Evolutionary conservation across 2,113 vertebrate genomes (phyloP), one percentile per base, ranked within the genome.

Genomic region (Nesospiza acunhae): DNA sequence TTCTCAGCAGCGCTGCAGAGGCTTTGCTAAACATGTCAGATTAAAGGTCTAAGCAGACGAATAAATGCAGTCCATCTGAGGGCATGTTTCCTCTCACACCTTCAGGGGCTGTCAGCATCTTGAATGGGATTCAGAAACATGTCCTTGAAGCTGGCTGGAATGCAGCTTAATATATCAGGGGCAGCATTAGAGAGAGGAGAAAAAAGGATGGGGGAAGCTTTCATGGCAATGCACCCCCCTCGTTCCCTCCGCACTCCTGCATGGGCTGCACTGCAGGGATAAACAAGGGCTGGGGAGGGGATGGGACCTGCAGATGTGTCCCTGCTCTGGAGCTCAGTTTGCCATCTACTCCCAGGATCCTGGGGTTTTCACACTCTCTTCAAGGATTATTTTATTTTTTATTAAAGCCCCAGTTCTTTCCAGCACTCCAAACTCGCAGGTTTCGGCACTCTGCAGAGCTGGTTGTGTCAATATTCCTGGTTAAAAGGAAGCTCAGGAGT

Each of bases 21-120:
- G 22, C 81, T 96, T 95, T 78, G 33, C 94, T 93, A 96, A 97
- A 96, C 96, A 96, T 93, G 96, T 96, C 96, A 96, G 89, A 95
- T 94, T 95, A 93, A 97, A 96, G 66, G 64, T 91, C 89, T 47
- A 55, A 81, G 76, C 87, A 92, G 91, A 84, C 41, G 35, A 72
- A 80, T 96, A 60, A 86, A 84, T 94, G 94, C 94, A 96, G 96
- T 92, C 92, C 92, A 68, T 88, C 93, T 62, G 81, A 95, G 84
- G 88, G 76, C 91, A 89, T 68, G 86, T 96, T 95, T 96, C 94
- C 90, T 87, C 86, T 95, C 92, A 87, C 94, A 84, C 85, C 3
- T 90, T 79, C 90, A 6, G 69, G 79, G 86, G 27, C 87, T 96
- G 87, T 94, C 92, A 94, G 87, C 68, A 39, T 93, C 89, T 94